Percentiles rank a stretch among this genome's conserved stretches.
phyloP scores from a whole-genome alignment of 2,113 vertebrate species.

The Cynocephalus volans region DNA sequence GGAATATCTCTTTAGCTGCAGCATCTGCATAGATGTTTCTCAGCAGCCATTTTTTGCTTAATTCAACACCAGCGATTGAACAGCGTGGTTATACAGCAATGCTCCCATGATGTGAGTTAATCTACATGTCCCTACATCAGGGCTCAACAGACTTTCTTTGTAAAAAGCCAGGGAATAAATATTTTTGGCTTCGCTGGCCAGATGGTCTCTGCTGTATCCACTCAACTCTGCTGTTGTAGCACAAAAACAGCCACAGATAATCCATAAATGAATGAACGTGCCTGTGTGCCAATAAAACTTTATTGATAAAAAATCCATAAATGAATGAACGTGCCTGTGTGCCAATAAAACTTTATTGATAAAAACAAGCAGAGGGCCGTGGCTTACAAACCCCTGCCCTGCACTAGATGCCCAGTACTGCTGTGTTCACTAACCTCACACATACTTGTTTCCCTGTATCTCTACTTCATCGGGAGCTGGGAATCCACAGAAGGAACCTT shows the following conservation, averaged over 20 bases:
- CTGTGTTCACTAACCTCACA: neutral
- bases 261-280: too few species aligned
- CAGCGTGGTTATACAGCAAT: neutral
- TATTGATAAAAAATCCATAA: too few species aligned
- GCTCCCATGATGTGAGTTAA: fast-evolving
- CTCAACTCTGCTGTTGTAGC: neutral
- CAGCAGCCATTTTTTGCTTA: neutral
- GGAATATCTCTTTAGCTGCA: neutral
- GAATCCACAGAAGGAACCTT: neutral
- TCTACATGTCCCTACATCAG: neutral
- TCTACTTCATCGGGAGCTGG: neutral
- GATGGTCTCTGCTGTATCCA: neutral
- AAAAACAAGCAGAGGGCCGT: neutral
- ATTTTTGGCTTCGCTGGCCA: neutral
- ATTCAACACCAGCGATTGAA: neutral
- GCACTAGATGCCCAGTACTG: neutral
- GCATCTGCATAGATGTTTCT: fast-evolving
- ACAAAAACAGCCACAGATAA: neutral
- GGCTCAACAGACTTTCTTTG: neutral
- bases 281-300: too few species aligned
- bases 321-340: fast-evolving
- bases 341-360: slow-evolving; percentile 66
- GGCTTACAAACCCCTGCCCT: neutral
- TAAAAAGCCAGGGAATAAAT: neutral
- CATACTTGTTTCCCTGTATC: neutral